Conservation (phyloP, 2,113 vertebrate genomes). For the Mus musculus region DNA sequence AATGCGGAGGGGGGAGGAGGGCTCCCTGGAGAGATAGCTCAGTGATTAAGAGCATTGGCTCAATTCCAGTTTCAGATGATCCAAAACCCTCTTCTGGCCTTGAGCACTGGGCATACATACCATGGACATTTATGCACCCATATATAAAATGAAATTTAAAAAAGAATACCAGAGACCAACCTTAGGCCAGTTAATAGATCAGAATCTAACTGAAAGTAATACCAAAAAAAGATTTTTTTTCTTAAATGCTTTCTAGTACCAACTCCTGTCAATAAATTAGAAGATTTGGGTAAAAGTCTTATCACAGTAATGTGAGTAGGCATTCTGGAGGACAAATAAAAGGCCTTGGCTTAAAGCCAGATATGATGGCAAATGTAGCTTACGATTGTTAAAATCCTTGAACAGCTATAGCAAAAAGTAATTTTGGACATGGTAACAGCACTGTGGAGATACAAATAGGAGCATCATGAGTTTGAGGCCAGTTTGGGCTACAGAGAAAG, state of each 20-base stretch:
- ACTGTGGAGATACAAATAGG: not conserved
- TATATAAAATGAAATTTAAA: not conserved
- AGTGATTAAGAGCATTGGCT: not conserved
- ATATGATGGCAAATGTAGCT: not conserved
- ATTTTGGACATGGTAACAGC: not conserved
- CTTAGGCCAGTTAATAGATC: not conserved
- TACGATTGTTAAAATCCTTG: not conserved
- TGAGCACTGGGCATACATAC: not conserved
- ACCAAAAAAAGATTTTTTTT: not conserved
- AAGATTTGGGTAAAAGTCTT: not conserved
- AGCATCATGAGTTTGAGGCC: not conserved
- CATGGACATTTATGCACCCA: not conserved
- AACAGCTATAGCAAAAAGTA: not conserved
- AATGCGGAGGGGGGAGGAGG: not conserved
- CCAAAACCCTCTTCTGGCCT: not conserved
- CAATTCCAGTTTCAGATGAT: not conserved
- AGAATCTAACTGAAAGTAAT: not conserved
- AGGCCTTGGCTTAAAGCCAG: not conserved
- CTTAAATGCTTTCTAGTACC: not conserved
- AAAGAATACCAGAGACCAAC: not conserved
- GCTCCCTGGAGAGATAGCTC: not conserved
- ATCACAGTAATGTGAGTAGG: not conserved
- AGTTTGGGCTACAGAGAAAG: too few species aligned
- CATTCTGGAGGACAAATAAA: not conserved
- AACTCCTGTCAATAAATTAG: not conserved